phyloP scores from a whole-genome alignment of 2,888 invertebrate genomes.

The Rhagium mordax region DNA sequence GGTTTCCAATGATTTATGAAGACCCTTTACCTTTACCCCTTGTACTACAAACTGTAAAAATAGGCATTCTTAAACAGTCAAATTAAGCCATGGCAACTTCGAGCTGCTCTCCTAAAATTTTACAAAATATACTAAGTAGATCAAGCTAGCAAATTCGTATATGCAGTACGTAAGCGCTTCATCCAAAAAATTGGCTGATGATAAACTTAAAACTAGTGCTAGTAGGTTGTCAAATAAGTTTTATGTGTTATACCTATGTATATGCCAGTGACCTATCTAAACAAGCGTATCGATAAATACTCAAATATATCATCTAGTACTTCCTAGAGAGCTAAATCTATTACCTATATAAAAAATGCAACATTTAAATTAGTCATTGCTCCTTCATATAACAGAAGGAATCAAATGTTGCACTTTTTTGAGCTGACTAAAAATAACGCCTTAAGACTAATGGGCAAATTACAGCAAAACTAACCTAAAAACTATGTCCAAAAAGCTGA shows the following conservation, averaged over 20 bases:
- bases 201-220: too few species aligned
- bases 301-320: neutral
- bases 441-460: constrained; percentile 51
- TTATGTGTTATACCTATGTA: neutral
- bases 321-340: constrained; percentile 19
- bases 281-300: constrained; percentile 8
- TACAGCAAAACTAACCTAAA: constrained; percentile 40
- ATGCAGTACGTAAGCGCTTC: neutral
- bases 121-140: neutral
- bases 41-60: neutral
- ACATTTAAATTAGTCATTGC: constrained; percentile 13
- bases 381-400: too few species aligned
- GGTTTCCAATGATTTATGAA: too few species aligned
- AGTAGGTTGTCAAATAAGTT: too few species aligned
- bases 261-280: neutral
- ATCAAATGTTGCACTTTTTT: constrained; percentile 40
- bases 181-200: constrained; percentile 12
- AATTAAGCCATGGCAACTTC: neutral
- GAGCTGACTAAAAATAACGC: constrained; percentile 50
- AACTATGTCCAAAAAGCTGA: constrained; percentile 53
- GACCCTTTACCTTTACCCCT: too few species aligned
- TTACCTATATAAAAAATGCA: constrained; percentile 21
- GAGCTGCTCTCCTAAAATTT: neutral
- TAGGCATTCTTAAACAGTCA: constrained; percentile 10
- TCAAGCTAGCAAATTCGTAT: neutral